Base-by-base conservation (phyloP, 2,888 invertebrate genomes). In the Agrochola macilenta region DNA sequence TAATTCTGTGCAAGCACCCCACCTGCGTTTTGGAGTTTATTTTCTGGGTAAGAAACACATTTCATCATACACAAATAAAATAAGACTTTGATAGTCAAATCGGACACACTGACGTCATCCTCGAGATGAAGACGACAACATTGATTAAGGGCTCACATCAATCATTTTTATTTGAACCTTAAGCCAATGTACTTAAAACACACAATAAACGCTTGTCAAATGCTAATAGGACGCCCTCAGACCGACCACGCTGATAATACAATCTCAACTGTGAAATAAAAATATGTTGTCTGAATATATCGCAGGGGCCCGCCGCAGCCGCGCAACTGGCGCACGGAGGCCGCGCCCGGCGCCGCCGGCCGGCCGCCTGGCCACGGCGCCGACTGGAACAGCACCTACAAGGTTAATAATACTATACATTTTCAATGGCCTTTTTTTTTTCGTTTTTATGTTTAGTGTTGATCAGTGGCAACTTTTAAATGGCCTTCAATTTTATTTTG, bases 291-390 rank as follows among this genome's bases (percentile, higher is more conserved):
- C n/a, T 12, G 3, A 26, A 11, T n/a, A 3, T 52, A 20, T 2
- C 52, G 0, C 64, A 88, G 88, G n/a, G 82, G 76, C 2, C 70
- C 86, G 46, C 63, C 83, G 11, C 92, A 89, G 68, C 93, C 88
- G 23, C 90, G 92, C 65, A 95, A 95, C 81, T 95, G 96, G 96
- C 94, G 95, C 64, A 93, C 91, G 14, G 95, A 95, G 78, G 85
- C 85, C 61, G 89, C 81, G 54, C 74, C 79, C 20, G 78, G 87
- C 23, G 86, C 83, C 81, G 89, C 83, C 60, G 79, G 46, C 2
- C 85, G 87, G 7, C 87, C 88, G 3, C 93, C 88, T 1, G 82
- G 57, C 1, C 85, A 87, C 74, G 79, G 87, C 54, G 90, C 87
- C 57, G 95, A 95, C 35, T 95, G 95, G 95, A 91, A 88, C 23